Percentiles rank a stretch among this genome's conserved stretches.
Evolutionary conservation across 1,140 invertebrate species (phyloP).

Genomic region (Antheraea mylitta): DNA sequence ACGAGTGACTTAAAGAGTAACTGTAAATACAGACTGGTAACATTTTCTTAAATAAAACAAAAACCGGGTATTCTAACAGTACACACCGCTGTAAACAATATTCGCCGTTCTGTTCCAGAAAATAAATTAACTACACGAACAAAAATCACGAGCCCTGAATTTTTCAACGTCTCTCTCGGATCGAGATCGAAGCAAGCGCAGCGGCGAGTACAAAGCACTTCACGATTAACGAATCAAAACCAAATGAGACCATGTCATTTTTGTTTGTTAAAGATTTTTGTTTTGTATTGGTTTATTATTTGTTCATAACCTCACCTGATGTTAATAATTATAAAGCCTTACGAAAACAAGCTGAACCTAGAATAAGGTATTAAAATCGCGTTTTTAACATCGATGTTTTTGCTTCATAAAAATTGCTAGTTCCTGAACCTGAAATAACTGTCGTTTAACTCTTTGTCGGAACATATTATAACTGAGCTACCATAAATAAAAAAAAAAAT

Average conservation of each 20-base stretch:
- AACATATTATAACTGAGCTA: too few species aligned
- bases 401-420: too few species aligned
- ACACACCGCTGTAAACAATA: slow-evolving; percentile 55
- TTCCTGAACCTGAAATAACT: too few species aligned
- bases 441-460: too few species aligned
- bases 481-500: neutral
- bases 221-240: slow-evolving; percentile 62
- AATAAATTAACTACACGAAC: slow-evolving; percentile 73
- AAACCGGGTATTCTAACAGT: slow-evolving; percentile 37
- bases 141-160: slow-evolving; percentile 70
- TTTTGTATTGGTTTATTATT: neutral
- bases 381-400: too few species aligned
- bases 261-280: slow-evolving; percentile 39
- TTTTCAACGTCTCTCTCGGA: slow-evolving; percentile 68
- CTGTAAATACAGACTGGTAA: neutral
- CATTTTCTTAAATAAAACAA: slow-evolving; percentile 28
- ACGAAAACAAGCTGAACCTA: too few species aligned
- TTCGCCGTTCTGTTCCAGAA: slow-evolving; percentile 43
- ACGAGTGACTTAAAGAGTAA: neutral
- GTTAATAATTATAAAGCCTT: too few species aligned
- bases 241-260: slow-evolving; percentile 60
- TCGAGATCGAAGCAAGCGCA: slow-evolving; percentile 50
- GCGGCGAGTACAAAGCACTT: slow-evolving; percentile 57
- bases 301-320: too few species aligned
- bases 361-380: too few species aligned